phyloP scores from a whole-genome alignment of 2,797 vertebrate species.

The Anabacerthia variegaticeps region DNA sequence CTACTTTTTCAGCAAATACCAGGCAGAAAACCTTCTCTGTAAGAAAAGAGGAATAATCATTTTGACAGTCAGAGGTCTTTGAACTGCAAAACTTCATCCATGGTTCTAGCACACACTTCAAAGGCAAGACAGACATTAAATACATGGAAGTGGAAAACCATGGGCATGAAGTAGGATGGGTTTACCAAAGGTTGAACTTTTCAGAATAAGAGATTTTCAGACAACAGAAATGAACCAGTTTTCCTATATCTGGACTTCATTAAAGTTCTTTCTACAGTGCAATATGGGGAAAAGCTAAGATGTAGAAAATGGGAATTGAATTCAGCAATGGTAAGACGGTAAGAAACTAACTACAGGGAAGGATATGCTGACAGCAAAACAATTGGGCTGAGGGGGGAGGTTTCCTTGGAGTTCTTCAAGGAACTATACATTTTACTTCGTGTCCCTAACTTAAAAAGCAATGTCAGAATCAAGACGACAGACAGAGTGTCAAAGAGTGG shows the following conservation, averaged over 20 bases:
- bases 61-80: not conserved
- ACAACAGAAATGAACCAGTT: not conserved
- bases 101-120: not conserved
- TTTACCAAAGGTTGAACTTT: not conserved
- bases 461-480: not conserved
- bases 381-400: not conserved
- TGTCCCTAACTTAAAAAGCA: not conserved
- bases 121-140: not conserved
- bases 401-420: not conserved
- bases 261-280: slow-evolving; percentile 12
- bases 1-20: not conserved
- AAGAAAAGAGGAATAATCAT: not conserved
- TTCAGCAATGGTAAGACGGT: slow-evolving; percentile 22
- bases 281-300: slow-evolving; percentile 1
- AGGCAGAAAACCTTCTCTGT: not conserved
- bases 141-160: not conserved
- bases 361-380: slow-evolving; percentile 40
- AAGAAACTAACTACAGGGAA: not conserved
- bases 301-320: slow-evolving; percentile 35
- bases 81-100: not conserved
- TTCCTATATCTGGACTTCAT: slow-evolving; percentile 36
- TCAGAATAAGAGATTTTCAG: not conserved
- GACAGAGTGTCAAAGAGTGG: not conserved
- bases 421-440: not conserved
- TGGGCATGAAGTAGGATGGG: not conserved